These are phyloP conservation scores for Cotesia chilonis DNA, from an alignment of 1,140 invertebrate species.

Conservation along the genomic window DNA sequence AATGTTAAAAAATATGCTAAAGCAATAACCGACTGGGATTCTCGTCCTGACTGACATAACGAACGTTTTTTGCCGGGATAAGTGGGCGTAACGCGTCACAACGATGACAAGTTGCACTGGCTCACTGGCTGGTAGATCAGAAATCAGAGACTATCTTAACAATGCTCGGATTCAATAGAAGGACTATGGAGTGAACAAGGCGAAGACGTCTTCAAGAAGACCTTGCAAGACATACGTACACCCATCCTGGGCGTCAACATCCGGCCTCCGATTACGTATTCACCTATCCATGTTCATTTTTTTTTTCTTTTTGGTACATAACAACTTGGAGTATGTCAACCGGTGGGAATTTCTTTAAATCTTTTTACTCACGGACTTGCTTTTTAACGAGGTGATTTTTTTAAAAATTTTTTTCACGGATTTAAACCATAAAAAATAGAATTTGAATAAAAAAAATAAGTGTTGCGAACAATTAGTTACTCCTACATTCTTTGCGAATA, in stretches of 20 bases:
- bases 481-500: no score
- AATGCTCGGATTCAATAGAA: slow-evolving; percentile 37
- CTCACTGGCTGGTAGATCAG: slow-evolving; percentile 61
- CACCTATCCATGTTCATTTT: slow-evolving; percentile 43
- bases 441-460: no score
- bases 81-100: slow-evolving; percentile 43
- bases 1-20: not conserved
- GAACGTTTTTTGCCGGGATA: slow-evolving; percentile 47
- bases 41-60: slow-evolving; percentile 44
- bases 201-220: slow-evolving; percentile 47
- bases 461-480: no score
- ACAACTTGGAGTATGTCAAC: slow-evolving; percentile 25
- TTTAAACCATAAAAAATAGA: no score
- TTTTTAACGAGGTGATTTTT: not conserved
- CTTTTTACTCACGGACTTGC: not conserved
- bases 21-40: not conserved
- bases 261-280: slow-evolving; percentile 64
- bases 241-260: slow-evolving; percentile 65
- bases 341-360: slow-evolving; percentile 39
- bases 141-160: slow-evolving; percentile 60
- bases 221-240: slow-evolving; percentile 52
- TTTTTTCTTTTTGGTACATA: not conserved
- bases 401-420: not conserved
- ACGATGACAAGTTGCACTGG: slow-evolving; percentile 60
- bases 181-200: slow-evolving; percentile 41